These are phyloP conservation scores for Aegypius monachus DNA, from an alignment of 2,113 vertebrate species.

Conservation along the genomic window DNA sequence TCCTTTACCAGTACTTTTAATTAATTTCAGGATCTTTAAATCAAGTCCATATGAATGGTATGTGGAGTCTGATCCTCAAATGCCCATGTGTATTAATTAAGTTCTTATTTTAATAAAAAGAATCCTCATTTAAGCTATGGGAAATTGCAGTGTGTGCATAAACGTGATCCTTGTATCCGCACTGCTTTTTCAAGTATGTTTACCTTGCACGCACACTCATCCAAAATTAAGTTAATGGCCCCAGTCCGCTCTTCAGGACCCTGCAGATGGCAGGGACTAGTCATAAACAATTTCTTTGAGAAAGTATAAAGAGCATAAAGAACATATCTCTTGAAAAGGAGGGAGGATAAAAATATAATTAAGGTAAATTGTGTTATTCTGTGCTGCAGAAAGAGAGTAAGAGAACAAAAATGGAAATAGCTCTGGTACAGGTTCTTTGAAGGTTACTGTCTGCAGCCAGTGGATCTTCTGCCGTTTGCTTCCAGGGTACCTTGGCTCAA, in stretches of 20 bases:
- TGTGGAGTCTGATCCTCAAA: neutral
- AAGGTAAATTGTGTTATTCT: neutral
- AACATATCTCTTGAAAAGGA: neutral
- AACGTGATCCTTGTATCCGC: neutral
- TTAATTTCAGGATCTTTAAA: slow-evolving; percentile 43
- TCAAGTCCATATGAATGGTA: slow-evolving; percentile 17
- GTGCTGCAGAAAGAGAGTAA: neutral
- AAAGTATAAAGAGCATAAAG: neutral
- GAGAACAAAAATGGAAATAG: neutral
- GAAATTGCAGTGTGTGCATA: slow-evolving; percentile 19
- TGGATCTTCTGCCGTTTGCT: neutral
- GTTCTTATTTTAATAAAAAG: slow-evolving; percentile 32
- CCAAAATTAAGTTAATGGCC: slow-evolving; percentile 25
- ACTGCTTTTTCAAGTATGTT: neutral
- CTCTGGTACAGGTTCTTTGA: neutral
- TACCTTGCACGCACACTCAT: slow-evolving; percentile 2
- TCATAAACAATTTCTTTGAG: neutral
- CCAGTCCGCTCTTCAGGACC: neutral
- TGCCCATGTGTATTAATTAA: slow-evolving; percentile 57
- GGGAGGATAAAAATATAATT: neutral
- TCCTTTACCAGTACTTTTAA: neutral
- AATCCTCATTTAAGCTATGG: slow-evolving; percentile 34
- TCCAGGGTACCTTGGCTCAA: neutral
- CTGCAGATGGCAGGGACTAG: neutral
- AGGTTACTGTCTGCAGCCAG: neutral